These are phyloP conservation scores for Onychostoma macrolepis DNA, from an alignment of 2,113 vertebrate genomes.

Conservation along the genomic window DNA sequence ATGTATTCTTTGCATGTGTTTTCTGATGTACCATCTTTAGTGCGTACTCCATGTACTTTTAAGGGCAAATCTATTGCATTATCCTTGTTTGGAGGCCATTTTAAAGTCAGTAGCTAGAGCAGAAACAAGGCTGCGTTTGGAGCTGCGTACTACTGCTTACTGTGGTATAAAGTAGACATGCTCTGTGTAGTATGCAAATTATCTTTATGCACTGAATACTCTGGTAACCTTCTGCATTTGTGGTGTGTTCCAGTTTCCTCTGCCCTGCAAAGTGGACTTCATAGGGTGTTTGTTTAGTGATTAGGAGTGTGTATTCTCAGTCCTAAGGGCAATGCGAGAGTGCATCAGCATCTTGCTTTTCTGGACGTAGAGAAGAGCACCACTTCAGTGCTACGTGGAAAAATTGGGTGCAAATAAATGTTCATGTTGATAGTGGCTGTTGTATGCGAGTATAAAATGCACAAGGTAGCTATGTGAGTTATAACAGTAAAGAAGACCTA, in stretches of 20 bases:
- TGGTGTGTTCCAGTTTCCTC: background rate
- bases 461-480: background rate
- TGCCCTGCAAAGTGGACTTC: background rate
- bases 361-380: background rate
- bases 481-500: background rate
- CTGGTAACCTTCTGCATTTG: background rate
- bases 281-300: background rate
- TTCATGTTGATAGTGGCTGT: background rate
- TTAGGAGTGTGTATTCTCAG: constrained; percentile 1
- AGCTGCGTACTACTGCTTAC: background rate
- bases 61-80: constrained; percentile 29
- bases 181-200: background rate
- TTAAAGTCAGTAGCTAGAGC: constrained; percentile 48
- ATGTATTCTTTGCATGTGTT: background rate
- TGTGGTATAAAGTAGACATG: background rate
- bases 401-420: background rate
- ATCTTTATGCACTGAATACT: background rate
- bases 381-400: background rate
- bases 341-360: background rate
- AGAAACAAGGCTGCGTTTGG: background rate
- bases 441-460: background rate
- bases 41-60: background rate
- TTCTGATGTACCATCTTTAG: background rate
- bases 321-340: background rate
- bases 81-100: constrained; percentile 67